Percentiles rank a stretch among this genome's conserved stretches.
Conservation (phyloP, 2,797 vertebrate species). For the Coranthus polyacanthus region DNA sequence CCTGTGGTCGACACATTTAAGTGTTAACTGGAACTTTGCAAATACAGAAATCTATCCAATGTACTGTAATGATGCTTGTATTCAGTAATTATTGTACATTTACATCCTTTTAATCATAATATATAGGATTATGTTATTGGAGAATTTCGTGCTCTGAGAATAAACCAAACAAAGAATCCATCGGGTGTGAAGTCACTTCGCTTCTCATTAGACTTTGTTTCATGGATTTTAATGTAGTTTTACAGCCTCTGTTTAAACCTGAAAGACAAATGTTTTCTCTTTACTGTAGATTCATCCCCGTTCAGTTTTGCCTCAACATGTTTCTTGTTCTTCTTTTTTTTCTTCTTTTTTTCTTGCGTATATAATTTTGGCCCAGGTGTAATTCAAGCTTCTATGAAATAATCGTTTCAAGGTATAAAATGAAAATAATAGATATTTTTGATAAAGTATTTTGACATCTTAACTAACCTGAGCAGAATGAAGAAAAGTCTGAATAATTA, state of each 20-base stretch:
- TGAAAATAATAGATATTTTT: constrained; percentile 59
- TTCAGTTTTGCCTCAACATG: constrained; percentile 21
- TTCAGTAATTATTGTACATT: constrained; percentile 43
- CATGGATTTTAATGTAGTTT: constrained; percentile 5
- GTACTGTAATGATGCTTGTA: constrained; percentile 46
- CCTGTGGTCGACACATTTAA: constrained; percentile 29
- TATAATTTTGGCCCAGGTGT: constrained; percentile 32
- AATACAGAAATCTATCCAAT: constrained; percentile 23
- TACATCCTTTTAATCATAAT: constrained; percentile 12
- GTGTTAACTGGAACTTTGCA: constrained; percentile 37
- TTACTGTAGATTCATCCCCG: background rate
- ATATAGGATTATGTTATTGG: constrained; percentile 1
- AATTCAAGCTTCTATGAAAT: constrained; percentile 25
- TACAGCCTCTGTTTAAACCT: constrained; percentile 5
- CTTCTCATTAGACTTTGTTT: constrained; percentile 29
- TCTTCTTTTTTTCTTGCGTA: constrained; percentile 3
- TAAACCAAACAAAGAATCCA: constrained; percentile 42
- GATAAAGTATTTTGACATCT: constrained; percentile 60
- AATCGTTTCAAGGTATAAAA: constrained; percentile 25
- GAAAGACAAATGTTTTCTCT: background rate
- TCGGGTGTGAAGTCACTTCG: constrained; percentile 17
- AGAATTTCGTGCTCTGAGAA: constrained; percentile 15
- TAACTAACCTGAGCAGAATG: constrained; percentile 21
- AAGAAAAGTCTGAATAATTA: constrained; percentile 9
- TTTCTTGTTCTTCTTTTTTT: constrained; percentile 24